Percentiles rank a stretch among this genome's conserved stretches.
These are phyloP conservation scores for Monopis laevigella DNA, from an alignment of 2,888 invertebrate genomes.

Conservation along the genomic window DNA sequence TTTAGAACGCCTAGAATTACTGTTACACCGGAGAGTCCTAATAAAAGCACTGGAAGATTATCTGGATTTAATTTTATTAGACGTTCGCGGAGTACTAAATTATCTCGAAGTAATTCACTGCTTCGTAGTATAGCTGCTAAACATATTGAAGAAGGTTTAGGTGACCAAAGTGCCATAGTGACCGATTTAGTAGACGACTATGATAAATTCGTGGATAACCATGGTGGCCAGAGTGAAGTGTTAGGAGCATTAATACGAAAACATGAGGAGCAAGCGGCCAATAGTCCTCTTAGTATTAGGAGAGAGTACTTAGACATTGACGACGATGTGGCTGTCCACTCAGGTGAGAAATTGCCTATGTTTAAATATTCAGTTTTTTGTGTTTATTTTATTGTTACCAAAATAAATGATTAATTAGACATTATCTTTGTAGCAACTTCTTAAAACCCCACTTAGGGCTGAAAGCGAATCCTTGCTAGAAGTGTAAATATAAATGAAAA, in stretches of 20 bases:
- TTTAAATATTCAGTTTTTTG: too few relatives aligned
- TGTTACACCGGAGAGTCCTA: constrained; percentile 56
- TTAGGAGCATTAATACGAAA: constrained; percentile 56
- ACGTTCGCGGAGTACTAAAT: constrained; percentile 76
- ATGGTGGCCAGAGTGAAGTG: constrained; percentile 51
- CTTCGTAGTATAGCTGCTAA: constrained; percentile 66
- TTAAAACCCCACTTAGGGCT: too few relatives aligned
- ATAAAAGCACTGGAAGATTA: constrained; percentile 63
- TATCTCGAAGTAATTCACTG: constrained; percentile 73
- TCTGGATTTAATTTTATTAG: constrained; percentile 71
- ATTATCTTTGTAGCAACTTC: too few relatives aligned
- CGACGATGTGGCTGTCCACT: constrained; percentile 76
- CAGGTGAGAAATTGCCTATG: constrained; percentile 76
- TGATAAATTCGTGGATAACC: constrained; percentile 44
- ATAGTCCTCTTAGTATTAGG: constrained; percentile 53
- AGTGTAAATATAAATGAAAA: too few relatives aligned
- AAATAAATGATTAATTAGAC: too few relatives aligned
- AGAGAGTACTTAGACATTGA: constrained; percentile 67
- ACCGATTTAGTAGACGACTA: constrained; percentile 50
- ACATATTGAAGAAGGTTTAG: constrained; percentile 53
- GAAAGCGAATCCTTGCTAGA: too few relatives aligned
- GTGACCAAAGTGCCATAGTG: constrained; percentile 42
- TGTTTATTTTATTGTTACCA: too few relatives aligned
- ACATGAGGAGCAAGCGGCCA: constrained; percentile 48
- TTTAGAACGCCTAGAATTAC: constrained; percentile 53